Evolutionary conservation across 2,888 invertebrate species (phyloP), one percentile per base, ranked within the genome.

Genomic region (Plutella xylostella): DNA sequence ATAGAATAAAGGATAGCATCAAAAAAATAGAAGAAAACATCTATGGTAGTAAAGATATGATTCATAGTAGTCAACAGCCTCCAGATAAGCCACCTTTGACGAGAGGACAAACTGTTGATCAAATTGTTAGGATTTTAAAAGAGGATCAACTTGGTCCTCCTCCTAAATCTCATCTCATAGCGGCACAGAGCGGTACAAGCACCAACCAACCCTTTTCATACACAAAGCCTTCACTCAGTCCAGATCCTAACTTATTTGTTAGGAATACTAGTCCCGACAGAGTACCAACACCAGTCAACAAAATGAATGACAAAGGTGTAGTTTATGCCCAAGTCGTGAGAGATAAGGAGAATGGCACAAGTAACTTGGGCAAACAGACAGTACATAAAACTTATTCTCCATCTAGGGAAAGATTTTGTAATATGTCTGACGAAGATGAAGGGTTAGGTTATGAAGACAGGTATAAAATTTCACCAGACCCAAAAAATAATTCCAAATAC

Each of bases 181-280:
- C 87, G 15, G 87, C 89, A 20, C 75, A 86, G 42, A 86, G 87
- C 52, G 87, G 89, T 35, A 87, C 86, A 53, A 91, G 92, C 61
- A 87, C 87, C 54, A 92, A 91, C 61, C 89, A 92, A 61, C 93
- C 92, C 22, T 94, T 94, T 71, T 94, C 93, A 1, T 94, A 94
- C 57, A 91, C 90, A 3, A 85, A 86, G 55, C 87, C 87, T 6
- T 87, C 87, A 58, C 82, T 85, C 3, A 83, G 77, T 57, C 85
- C 85, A 15, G 83, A 84, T 53, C 78, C 77, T 20, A 83, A 84
- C 55, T 50, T 80, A 19, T 80, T 83, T 53, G 60, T 61, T 11
- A 72, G 78, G 51, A 74, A 65, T 46, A 65, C 77, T 25, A 87
- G 87, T 64, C 83, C 82, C 25, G 82, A 83, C 22, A 70, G 76